These are phyloP conservation scores for Ceratina japonica DNA, from an alignment of 1,140 invertebrate species.

Conservation along the genomic window DNA sequence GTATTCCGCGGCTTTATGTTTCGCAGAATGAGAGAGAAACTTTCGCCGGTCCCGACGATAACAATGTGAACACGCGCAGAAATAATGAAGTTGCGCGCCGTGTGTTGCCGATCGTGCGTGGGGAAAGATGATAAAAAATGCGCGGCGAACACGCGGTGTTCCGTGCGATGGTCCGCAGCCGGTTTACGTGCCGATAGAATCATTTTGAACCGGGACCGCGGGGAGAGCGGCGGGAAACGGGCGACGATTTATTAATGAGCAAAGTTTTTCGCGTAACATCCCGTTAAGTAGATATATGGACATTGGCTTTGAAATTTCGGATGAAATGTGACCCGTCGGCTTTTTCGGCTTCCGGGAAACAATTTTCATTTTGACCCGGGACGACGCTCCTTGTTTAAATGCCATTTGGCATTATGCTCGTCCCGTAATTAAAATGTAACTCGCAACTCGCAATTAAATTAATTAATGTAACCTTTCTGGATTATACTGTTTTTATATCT, in stretches of 20 bases:
- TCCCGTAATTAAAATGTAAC: too few species aligned
- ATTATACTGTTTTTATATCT: too few species aligned
- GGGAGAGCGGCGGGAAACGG: not conserved
- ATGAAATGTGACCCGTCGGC: not conserved
- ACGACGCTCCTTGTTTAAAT: too few species aligned
- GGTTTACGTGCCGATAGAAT: not conserved
- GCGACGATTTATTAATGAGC: not conserved
- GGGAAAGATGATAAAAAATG: slow-evolving; percentile 12
- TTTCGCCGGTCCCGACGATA: not conserved
- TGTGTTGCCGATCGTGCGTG: slow-evolving; percentile 22
- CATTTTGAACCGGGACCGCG: too few species aligned
- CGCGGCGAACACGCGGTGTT: not conserved
- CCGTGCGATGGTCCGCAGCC: not conserved
- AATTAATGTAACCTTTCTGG: too few species aligned
- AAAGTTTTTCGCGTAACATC: slow-evolving; percentile 2
- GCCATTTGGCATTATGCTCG: too few species aligned
- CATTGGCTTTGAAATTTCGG: slow-evolving; percentile 13
- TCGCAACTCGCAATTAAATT: too few species aligned
- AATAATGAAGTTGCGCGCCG: slow-evolving; percentile 34
- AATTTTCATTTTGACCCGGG: too few species aligned
- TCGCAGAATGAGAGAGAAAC: not conserved
- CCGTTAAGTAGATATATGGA: slow-evolving; percentile 21
- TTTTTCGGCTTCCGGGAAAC: too few species aligned
- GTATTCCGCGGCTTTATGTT: slow-evolving; percentile 2
- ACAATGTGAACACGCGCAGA: not conserved